These are phyloP conservation scores for Mactra quadrangularis DNA, from an alignment of 1,140 invertebrate species.

Conservation along the genomic window DNA sequence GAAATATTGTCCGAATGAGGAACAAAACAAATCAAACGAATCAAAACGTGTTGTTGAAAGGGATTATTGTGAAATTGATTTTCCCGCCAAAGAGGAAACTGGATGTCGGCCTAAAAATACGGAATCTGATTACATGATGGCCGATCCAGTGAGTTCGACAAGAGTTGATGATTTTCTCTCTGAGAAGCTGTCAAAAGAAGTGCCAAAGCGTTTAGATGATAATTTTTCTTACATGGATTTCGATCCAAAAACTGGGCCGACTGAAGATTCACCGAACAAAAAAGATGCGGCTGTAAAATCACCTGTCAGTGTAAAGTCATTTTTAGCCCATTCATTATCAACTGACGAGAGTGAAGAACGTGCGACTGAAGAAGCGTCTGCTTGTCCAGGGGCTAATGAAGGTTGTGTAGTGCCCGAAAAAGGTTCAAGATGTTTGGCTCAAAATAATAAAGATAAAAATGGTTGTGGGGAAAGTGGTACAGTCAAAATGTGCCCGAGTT, in stretches of 20 bases:
- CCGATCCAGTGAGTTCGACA: slow-evolving; percentile 16
- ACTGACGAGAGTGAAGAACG: neutral
- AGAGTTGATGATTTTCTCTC: neutral
- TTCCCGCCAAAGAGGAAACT: neutral
- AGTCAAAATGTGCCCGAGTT: too few species aligned
- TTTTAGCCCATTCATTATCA: slow-evolving; percentile 29
- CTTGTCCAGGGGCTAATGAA: neutral
- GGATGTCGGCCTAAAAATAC: neutral
- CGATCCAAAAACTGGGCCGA: slow-evolving; percentile 4
- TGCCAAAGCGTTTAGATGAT: slow-evolving; percentile 3
- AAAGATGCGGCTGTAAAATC: neutral
- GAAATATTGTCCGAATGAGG: slow-evolving; percentile 48
- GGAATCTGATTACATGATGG: slow-evolving; percentile 49
- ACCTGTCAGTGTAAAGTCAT: slow-evolving; percentile 26
- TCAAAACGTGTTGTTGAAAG: slow-evolving; percentile 12
- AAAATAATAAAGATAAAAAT: too few species aligned
- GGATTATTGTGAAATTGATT: slow-evolving; percentile 51
- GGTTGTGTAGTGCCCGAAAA: too few species aligned
- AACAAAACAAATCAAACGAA: neutral
- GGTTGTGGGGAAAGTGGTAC: neutral
- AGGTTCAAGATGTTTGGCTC: too few species aligned
- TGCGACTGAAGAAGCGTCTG: neutral
- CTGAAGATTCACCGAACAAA: neutral
- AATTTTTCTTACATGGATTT: slow-evolving; percentile 58
- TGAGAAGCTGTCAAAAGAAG: neutral